Evolutionary conservation across 2,113 vertebrate genomes (phyloP).

Genomic region (Malaclemys terrapin): DNA sequence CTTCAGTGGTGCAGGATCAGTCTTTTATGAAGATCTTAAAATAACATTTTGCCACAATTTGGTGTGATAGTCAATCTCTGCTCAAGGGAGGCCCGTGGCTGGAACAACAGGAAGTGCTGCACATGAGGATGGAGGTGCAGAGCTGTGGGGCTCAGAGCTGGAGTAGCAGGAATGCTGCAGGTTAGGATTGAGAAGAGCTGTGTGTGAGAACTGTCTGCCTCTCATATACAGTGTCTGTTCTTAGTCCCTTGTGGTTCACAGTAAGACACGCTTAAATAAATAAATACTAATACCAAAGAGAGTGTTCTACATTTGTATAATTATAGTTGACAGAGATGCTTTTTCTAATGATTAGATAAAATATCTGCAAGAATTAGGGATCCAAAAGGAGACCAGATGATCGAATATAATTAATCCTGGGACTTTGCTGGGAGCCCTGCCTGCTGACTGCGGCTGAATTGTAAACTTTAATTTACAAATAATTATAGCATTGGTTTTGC

Average conservation of each 20-base stretch:
- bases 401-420: conserved; percentile 48
- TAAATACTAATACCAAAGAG: background rate
- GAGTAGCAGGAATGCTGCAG: background rate
- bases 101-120: background rate
- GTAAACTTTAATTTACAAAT: conserved; percentile 62
- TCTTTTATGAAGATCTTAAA: background rate
- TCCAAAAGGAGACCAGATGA: conserved; percentile 28
- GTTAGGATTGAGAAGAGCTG: background rate
- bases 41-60: background rate
- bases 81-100: background rate
- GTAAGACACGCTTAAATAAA: too few species aligned
- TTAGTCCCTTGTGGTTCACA: background rate
- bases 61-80: background rate
- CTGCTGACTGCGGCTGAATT: conserved; percentile 45
- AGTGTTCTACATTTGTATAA: background rate
- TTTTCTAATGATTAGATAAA: conserved; percentile 34
- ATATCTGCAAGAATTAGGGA: conserved; percentile 4
- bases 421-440: conserved; percentile 40
- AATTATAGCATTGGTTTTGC: conserved; percentile 66
- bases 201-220: background rate
- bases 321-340: background rate
- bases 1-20: background rate
- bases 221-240: background rate
- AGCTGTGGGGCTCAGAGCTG: accelerated
- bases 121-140: background rate